A percentile compares a stretch with the other conserved stretches of the same genome.
Conservation (phyloP, 37 sponge, comb jelly and placozoan genomes). For the Beroe forskalii region DNA sequence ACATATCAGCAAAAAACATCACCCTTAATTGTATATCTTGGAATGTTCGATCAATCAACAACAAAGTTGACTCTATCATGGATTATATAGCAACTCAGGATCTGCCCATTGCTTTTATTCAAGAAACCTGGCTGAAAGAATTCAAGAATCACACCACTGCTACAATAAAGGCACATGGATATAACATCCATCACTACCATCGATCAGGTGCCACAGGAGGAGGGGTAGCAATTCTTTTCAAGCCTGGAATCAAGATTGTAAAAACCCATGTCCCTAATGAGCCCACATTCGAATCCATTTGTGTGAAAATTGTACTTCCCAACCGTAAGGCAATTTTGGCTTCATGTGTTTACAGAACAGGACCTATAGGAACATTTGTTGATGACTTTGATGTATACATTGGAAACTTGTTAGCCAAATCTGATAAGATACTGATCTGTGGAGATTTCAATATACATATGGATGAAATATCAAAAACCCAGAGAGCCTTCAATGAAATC, state of each 20-base stretch:
- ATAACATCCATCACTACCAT: neutral
- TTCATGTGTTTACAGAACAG: neutral
- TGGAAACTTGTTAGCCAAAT: neutral
- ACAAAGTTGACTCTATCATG: neutral
- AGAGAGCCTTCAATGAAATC: neutral
- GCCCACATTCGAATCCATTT: neutral
- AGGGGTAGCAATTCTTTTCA: neutral
- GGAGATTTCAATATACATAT: neutral
- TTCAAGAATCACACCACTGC: neutral
- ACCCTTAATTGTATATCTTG: neutral
- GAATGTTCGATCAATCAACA: slow-evolving; percentile 9
- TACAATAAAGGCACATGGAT: neutral
- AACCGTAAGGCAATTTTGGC: neutral
- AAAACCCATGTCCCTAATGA: neutral
- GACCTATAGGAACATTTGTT: neutral
- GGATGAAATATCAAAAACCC: neutral
- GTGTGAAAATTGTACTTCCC: neutral
- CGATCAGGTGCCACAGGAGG: neutral
- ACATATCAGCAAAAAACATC: neutral
- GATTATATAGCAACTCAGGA: neutral
- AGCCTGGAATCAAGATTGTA: neutral
- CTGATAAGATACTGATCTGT: neutral
- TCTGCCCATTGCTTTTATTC: neutral
- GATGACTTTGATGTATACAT: neutral
- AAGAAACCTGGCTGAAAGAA: neutral